Conservation (phyloP, 2,113 vertebrate genomes). For the Odobenus rosmarus region DNA sequence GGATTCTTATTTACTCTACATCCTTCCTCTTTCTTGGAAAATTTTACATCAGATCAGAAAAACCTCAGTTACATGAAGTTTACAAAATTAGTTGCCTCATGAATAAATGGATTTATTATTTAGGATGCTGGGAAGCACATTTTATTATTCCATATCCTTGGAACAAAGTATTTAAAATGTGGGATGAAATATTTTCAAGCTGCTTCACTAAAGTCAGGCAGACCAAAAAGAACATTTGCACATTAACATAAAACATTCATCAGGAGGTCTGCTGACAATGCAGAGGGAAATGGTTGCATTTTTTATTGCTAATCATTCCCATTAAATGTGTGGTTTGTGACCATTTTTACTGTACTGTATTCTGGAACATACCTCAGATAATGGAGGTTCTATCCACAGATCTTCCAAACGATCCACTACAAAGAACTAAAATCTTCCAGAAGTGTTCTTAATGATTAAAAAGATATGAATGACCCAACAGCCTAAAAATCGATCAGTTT, state of each 20-base stretch:
- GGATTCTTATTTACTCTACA: not conserved
- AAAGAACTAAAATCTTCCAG: constrained; percentile 3
- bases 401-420: not conserved
- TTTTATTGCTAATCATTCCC: constrained; percentile 25
- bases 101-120: constrained; percentile 47
- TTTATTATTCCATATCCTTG: constrained; percentile 58
- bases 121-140: not conserved
- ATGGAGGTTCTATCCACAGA: not conserved
- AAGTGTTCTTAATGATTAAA: not conserved
- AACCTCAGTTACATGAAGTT: constrained; percentile 43
- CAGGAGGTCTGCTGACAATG: not conserved
- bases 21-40: constrained; percentile 24
- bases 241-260: constrained; percentile 49
- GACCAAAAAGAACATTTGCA: not conserved
- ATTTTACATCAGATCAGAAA: constrained; percentile 19
- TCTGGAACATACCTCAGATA: not conserved
- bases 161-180: constrained; percentile 65
- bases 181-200: constrained; percentile 42
- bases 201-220: constrained; percentile 20
- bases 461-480: not conserved
- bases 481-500: constrained; percentile 1
- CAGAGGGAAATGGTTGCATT: not conserved
- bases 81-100: constrained; percentile 35
- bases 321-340: constrained; percentile 14
- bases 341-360: not conserved